A percentile compares a stretch with the other conserved stretches of the same genome.
Conservation (phyloP, 1,140 invertebrate species). For the Mercenaria mercenaria region DNA sequence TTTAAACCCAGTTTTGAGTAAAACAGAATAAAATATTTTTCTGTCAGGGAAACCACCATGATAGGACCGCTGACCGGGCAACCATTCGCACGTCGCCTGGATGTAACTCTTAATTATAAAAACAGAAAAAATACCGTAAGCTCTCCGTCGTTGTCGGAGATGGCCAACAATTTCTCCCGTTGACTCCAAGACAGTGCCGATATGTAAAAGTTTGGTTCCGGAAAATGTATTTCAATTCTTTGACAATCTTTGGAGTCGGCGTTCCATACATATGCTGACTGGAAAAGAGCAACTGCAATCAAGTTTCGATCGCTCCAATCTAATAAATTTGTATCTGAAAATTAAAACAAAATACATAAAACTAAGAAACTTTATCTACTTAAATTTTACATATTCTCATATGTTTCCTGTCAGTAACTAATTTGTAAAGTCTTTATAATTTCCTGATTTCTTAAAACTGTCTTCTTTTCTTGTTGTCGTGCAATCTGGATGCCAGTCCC, state of each 20-base stretch:
- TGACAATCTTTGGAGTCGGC: constrained; percentile 42
- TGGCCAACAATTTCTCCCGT: constrained; percentile 30
- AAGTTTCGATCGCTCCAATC: constrained; percentile 60
- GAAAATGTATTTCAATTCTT: constrained; percentile 24
- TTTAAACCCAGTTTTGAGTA: too few relatives aligned
- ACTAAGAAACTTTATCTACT: neutral
- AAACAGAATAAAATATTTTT: too few relatives aligned
- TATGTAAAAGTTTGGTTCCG: constrained; percentile 37
- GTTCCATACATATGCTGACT: constrained; percentile 64
- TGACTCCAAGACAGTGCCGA: constrained; percentile 50
- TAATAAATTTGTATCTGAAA: constrained; percentile 65
- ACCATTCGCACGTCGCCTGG: too few relatives aligned
- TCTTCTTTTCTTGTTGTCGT: neutral
- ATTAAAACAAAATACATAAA: neutral
- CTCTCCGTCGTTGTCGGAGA: constrained; percentile 47
- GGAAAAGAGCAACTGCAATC: constrained; percentile 57
- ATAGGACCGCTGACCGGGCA: too few relatives aligned
- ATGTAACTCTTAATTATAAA: too few relatives aligned
- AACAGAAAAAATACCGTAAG: constrained; percentile 4
- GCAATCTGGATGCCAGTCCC: neutral
- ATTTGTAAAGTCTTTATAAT: neutral
- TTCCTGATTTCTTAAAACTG: neutral
- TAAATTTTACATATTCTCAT: neutral
- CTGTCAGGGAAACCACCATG: too few relatives aligned
- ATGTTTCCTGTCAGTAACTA: neutral